phyloP scores from a whole-genome alignment of 2,888 invertebrate genomes.

The Artemia sp. region DNA sequence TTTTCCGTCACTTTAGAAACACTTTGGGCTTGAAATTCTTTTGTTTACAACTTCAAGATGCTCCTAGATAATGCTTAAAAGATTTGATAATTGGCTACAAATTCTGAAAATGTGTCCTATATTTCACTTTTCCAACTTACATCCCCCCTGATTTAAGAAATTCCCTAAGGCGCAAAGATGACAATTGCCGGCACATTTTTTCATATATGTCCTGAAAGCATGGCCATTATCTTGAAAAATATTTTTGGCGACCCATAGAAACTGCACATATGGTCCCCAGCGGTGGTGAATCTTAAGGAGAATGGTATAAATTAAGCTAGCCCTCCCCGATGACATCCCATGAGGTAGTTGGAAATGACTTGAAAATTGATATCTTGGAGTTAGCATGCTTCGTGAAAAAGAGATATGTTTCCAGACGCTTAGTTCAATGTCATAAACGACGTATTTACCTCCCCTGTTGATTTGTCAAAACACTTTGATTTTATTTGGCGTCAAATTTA shows the following conservation, averaged over 20 bases:
- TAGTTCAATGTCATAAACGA: background rate
- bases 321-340: conserved; percentile 11
- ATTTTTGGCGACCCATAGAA: conserved; percentile 10
- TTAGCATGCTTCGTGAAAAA: background rate
- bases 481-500: too few species aligned
- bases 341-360: conserved; percentile 14
- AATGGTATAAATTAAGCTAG: conserved; percentile 14
- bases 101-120: background rate
- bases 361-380: conserved; percentile 6
- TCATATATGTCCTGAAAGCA: background rate
- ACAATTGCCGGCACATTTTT: conserved; percentile 12
- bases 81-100: too few species aligned
- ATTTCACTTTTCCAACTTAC: conserved; percentile 1
- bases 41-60: too few species aligned
- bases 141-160: background rate
- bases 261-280: conserved; percentile 6
- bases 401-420: conserved; percentile 12
- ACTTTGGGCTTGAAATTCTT: too few species aligned
- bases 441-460: too few species aligned
- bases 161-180: conserved; percentile 5
- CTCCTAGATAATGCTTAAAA: too few species aligned
- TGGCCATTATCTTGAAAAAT: conserved; percentile 10
- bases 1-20: too few species aligned
- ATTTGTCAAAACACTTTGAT: too few species aligned
- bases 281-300: background rate